phyloP scores from a whole-genome alignment of 2,888 invertebrate species.

The Eremobia ochroleuca region DNA sequence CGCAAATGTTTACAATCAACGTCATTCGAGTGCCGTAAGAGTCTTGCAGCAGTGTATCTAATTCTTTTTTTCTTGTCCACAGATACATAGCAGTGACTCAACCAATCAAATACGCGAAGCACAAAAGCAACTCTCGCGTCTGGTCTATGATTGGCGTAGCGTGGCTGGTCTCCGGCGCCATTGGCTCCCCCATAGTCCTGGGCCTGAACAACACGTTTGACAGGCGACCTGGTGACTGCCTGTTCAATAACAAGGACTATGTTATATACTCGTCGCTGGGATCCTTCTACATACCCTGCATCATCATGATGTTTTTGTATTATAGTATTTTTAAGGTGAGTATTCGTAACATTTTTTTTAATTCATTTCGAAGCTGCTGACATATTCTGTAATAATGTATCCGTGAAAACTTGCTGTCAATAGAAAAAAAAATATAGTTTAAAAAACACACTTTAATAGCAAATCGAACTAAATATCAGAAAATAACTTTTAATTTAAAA shows the following conservation, averaged over 20 bases:
- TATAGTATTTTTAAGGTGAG: constrained; percentile 99
- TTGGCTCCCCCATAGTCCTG: constrained; percentile 98
- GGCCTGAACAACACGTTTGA: constrained; percentile 98
- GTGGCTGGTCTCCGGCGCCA: constrained; percentile 97
- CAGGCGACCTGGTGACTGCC: constrained; percentile 95
- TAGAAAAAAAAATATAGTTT: too few species aligned
- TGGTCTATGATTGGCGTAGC: constrained; percentile 98
- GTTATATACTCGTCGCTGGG: constrained; percentile 99
- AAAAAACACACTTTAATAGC: too few species aligned
- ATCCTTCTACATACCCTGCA: constrained; percentile 99
- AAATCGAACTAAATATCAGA: too few species aligned
- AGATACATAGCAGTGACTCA: constrained; percentile 99
- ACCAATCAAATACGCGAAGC: constrained; percentile 99
- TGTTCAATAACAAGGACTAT: constrained; percentile 99
- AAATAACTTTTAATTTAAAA: too few species aligned
- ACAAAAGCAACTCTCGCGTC: constrained; percentile 98
- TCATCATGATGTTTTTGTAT: constrained; percentile 99
- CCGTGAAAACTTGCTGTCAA: too few species aligned
- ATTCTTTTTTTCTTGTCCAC: constrained; percentile 69
- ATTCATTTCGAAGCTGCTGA: too few species aligned
- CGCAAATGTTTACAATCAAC: too few species aligned
- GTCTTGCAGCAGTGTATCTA: neutral
- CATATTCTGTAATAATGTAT: too few species aligned
- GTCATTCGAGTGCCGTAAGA: too few species aligned
- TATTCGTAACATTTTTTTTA: neutral